These are phyloP conservation scores for Staurois parvus DNA, from an alignment of 2,797 vertebrate species.

Conservation along the genomic window DNA sequence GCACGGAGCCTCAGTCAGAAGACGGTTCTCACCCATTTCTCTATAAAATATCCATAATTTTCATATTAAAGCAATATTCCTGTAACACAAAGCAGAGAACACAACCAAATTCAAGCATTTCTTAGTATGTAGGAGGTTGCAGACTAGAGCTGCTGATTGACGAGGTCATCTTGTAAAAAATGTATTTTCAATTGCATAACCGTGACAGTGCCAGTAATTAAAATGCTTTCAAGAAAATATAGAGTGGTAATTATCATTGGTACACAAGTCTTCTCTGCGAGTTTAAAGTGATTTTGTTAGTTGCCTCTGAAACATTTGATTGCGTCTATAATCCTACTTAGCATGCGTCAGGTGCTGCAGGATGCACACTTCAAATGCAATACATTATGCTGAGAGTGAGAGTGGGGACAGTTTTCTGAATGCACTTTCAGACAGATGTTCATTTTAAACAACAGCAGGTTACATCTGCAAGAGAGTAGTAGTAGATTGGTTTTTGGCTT, in stretches of 20 bases:
- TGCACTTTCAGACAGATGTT: neutral
- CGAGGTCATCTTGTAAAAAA: conserved; percentile 33
- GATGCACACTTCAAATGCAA: conserved; percentile 36
- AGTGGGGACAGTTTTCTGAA: neutral
- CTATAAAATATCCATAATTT: neutral
- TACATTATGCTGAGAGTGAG: conserved; percentile 35
- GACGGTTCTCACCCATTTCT: too few species aligned
- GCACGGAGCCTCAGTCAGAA: too few species aligned
- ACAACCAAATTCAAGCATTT: neutral
- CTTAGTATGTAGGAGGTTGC: neutral
- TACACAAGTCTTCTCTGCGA: conserved; percentile 28
- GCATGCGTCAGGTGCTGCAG: conserved; percentile 12
- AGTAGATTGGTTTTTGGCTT: too few species aligned
- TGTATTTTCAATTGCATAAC: conserved; percentile 41
- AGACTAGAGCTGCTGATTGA: conserved; percentile 25
- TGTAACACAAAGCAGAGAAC: neutral
- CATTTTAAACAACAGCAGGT: neutral
- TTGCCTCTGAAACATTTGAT: conserved; percentile 39
- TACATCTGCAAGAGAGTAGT: too few species aligned
- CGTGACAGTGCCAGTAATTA: conserved; percentile 41
- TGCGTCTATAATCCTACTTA: conserved; percentile 27
- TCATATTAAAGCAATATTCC: neutral
- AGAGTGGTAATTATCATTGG: conserved; percentile 49
- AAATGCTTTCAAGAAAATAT: conserved; percentile 54
- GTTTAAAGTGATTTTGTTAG: conserved; percentile 42